Conservation (phyloP, 1,140 invertebrate genomes). For the Drosophila lini region DNA sequence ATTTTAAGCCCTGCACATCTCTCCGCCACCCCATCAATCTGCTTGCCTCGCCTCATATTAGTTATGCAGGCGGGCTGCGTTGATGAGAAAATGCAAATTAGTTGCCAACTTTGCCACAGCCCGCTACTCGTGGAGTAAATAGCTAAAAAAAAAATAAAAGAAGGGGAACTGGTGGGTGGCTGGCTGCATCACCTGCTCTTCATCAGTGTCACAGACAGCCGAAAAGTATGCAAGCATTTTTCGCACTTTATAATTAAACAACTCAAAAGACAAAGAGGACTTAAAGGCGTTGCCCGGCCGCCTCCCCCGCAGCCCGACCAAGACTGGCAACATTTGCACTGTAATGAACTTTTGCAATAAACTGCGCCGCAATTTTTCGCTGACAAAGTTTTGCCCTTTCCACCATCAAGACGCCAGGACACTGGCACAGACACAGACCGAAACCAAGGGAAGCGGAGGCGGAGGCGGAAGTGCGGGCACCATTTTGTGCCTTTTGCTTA, state of each 20-base stretch:
- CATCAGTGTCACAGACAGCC: conserved; percentile 75
- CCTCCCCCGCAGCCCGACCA: conserved; percentile 24
- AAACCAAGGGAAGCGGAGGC: not conserved
- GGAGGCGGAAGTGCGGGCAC: conserved; percentile 7
- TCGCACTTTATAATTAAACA: conserved; percentile 83
- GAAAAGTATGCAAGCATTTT: conserved; percentile 81
- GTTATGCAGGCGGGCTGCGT: conserved; percentile 74
- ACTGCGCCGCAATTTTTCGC: conserved; percentile 82
- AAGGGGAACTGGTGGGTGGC: not conserved
- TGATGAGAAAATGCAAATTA: conserved; percentile 83
- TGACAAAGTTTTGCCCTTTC: conserved; percentile 73
- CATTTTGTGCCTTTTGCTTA: conserved; percentile 61
- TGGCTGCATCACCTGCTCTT: conserved; percentile 68
- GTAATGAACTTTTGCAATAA: conserved; percentile 83
- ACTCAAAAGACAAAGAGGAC: conserved; percentile 74
- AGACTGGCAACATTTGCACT: conserved; percentile 77
- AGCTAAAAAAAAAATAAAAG: conserved; percentile 29
- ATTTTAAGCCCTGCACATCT: conserved; percentile 48
- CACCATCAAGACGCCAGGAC: conserved; percentile 12
- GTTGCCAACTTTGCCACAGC: conserved; percentile 74
- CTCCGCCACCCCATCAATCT: conserved; percentile 14
- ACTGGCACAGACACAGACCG: not conserved
- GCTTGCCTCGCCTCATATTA: conserved; percentile 52
- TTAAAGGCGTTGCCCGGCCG: conserved; percentile 44
- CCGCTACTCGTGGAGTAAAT: conserved; percentile 57